Evolutionary conservation across 2,113 vertebrate species (phyloP), one percentile per base, ranked within the genome.

Genomic region (Rynchops niger): DNA sequence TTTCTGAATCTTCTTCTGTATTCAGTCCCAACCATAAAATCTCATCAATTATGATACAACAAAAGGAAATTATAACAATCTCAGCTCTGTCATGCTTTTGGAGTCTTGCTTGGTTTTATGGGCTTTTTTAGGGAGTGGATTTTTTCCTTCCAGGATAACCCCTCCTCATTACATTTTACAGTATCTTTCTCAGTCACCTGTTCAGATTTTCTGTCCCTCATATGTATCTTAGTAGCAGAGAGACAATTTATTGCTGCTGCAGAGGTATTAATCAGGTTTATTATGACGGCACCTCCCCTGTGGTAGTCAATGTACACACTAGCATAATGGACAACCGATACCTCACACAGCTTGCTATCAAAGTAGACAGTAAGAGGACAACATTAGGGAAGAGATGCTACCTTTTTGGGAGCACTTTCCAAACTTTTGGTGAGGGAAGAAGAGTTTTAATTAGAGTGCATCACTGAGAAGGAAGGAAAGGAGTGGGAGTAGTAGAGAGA

Each of bases 71-170:
- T 1, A 32, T 34, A 50, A 22, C 26, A 27, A 47, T 26, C 49
- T 84, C 12, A 4, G 23, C 42, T 80, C 45, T 70, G 20, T 26
- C 38, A 23, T 36, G 15, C 9, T 78, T 87, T 55, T 13, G 12
- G 23, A 5, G 7, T 81, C 67, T 76, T 38, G 9, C 15, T 45
- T 38, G 6, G 22, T 4, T 11, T 40, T 65, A 47, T 13, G 36
- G 7, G 1, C 3, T 52, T 50, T 66, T 34, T 43, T 4, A 9
- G 3, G 12, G 12, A 25, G 2, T 13, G 6, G 0, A 9, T 15
- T 47, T 40, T 55, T 71, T 52, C 21, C 16, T 56, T 56, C 52
- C 40, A 71, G n/a, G 25, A 19, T 47, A 52, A 13, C 18, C 19
- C 72, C 17, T 74, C 40, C 20, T 71, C n/a, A 36, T 61, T 61